A percentile compares a stretch with the other conserved stretches of the same genome.
phyloP scores from a whole-genome alignment of 2,888 invertebrate species.

The Hymenopus coronatus region DNA sequence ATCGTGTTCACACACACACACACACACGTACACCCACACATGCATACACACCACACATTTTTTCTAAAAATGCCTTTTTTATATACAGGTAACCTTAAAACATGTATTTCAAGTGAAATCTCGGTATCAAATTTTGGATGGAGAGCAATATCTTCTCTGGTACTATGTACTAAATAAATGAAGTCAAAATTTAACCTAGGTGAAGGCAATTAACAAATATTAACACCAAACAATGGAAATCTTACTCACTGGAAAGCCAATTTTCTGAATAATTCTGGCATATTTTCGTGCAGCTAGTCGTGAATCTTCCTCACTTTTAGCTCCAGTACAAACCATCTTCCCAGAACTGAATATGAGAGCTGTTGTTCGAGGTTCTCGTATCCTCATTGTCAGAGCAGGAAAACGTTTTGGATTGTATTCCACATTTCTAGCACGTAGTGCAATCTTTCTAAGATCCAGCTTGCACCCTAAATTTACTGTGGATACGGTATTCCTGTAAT shows the following conservation, averaged over 20 bases:
- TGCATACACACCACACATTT: too few species aligned
- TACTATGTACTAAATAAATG: too few species aligned
- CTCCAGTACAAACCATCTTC: conserved; percentile 86
- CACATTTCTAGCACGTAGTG: conserved; percentile 95
- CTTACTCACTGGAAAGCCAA: conserved; percentile 64
- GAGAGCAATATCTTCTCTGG: too few species aligned
- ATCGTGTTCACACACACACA: too few species aligned
- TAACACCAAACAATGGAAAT: conserved; percentile 23
- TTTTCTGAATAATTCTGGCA: conserved; percentile 76
- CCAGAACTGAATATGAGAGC: conserved; percentile 81
- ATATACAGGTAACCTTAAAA: too few species aligned
- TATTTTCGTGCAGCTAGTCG: conserved; percentile 77
- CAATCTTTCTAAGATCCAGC: conserved; percentile 94
- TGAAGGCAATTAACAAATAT: too few species aligned
- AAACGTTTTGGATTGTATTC: conserved; percentile 99
- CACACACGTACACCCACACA: too few species aligned
- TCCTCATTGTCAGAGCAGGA: conserved; percentile 96
- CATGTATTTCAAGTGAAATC: too few species aligned
- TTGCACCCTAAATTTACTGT: conserved; percentile 96
- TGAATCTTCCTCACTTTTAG: conserved; percentile 79
- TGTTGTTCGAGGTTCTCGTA: conserved; percentile 73
- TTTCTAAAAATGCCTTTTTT: too few species aligned
- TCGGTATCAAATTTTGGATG: too few species aligned
- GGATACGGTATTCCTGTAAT: conserved; percentile 89
- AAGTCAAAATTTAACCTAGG: not conserved